Evolutionary conservation across 2,888 invertebrate species (phyloP).

Genomic region (Spicauda simplicius): DNA sequence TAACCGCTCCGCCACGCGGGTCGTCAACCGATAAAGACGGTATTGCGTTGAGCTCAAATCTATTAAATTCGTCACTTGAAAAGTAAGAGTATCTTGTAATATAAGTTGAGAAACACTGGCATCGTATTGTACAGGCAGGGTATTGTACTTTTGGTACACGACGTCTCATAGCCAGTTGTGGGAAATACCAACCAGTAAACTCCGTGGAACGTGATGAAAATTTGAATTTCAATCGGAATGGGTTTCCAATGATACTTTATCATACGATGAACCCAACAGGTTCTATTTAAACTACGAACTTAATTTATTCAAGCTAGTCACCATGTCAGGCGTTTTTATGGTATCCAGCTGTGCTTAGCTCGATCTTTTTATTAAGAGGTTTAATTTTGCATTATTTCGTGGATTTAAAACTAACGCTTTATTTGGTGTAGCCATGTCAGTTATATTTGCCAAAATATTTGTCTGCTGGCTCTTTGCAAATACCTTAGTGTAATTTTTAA

Average conservation of each 20-base stretch:
- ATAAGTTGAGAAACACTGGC: slow-evolving; percentile 12
- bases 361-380: no score
- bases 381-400: not conserved
- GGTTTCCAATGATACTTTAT: slow-evolving; percentile 33
- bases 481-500: no score
- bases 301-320: not conserved
- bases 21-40: no score
- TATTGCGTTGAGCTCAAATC: no score
- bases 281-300: not conserved
- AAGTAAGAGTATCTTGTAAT: no score
- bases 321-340: not conserved
- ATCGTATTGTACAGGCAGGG: slow-evolving; percentile 38
- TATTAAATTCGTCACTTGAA: no score
- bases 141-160: slow-evolving; percentile 54
- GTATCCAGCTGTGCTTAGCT: no score
- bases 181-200: slow-evolving; percentile 55
- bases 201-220: slow-evolving; percentile 55
- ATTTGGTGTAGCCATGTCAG: no score
- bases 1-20: no score
- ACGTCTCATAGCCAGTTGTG: slow-evolving; percentile 45
- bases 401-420: no score
- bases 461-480: no score
- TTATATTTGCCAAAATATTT: no score
- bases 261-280: slow-evolving; percentile 10
- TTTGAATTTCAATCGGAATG: slow-evolving; percentile 53